Evolutionary conservation across 2,888 invertebrate genomes (phyloP).

Genomic region (Drosophila fungiperda): DNA sequence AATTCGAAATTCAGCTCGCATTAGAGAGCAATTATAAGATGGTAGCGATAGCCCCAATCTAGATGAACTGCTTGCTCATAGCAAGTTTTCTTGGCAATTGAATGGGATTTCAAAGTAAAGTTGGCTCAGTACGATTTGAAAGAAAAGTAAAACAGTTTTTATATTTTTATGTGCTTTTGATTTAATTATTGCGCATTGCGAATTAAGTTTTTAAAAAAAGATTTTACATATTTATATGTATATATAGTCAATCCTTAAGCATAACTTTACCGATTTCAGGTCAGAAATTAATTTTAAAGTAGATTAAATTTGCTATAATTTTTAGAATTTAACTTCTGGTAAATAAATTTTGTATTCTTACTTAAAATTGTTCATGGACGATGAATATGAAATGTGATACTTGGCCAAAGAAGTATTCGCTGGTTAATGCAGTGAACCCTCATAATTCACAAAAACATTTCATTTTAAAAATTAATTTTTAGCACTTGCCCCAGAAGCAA

Average conservation of each 20-base stretch:
- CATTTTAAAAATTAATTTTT: constrained; percentile 75
- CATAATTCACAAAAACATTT: constrained; percentile 68
- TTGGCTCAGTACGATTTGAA: not conserved
- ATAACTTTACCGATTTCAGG: not conserved
- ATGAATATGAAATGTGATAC: not conserved
- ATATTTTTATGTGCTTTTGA: not conserved
- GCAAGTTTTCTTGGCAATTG: not conserved
- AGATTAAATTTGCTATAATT: not conserved
- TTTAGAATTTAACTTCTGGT: not conserved
- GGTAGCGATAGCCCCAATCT: constrained; percentile 23
- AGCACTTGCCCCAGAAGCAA: constrained; percentile 64
- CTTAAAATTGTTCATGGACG: not conserved
- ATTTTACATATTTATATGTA: not conserved
- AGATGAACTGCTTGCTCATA: constrained; percentile 18
- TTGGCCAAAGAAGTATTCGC: not conserved
- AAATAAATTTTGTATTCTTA: not conserved
- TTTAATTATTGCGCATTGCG: not conserved
- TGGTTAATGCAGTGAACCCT: constrained; percentile 48
- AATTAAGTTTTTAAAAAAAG: not conserved
- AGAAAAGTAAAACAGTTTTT: not conserved
- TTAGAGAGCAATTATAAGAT: constrained; percentile 54
- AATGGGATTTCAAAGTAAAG: not conserved
- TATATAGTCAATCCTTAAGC: not conserved
- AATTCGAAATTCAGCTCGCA: constrained; percentile 35
- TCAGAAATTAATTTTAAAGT: not conserved